Evolutionary conservation across 1,140 invertebrate genomes (phyloP), one percentile per base, ranked within the genome.

Genomic region (Caerostris darwini): DNA sequence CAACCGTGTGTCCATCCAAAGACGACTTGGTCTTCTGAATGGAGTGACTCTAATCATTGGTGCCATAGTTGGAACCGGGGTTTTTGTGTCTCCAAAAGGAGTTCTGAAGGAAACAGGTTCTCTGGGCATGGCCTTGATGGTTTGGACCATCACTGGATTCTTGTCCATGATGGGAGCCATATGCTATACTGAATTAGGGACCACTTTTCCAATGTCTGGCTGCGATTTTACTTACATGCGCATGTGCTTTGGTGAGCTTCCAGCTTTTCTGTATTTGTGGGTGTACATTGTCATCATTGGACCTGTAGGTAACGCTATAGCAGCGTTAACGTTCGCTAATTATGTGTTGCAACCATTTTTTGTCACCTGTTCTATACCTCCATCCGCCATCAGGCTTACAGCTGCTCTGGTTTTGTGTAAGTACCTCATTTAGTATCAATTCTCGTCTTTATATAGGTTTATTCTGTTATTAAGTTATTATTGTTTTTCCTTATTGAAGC

Each of bases 311-410:
- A 93, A 95, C 50, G 95, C 95, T 12, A 94, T 96, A 5, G 96
- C 96, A 7, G 95, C 96, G 12, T 95, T 96, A 77, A 99, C 98
- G 3, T 99, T 99, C 96, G 98, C 98, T 95, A 97, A 98, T 34
- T 99, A 99, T 96, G 98, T 99, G 8, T 96, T 99, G 95, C 99
- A 98, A 95, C 98, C 98, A 0, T 97, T 99, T 95, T 99, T 99
- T 95, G 98, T 98, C 0, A 99, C 99, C 0, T 92, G 90, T 81
- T 5, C 14, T 89, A 61, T 88, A 10, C 98, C 98, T 8, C 97
- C 97, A 89, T 93, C 96, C 6, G 97, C 97, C 14, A 96, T 97
- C 53, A 97, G 98, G 95, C 96, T 98, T 59, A 96, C 98, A 50
- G 95, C 95, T 59, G 98, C 98, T 4, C 97, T 97, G 7, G 96